phyloP scores from a whole-genome alignment of 2,888 invertebrate species.

The Schrankia costaestrigalis region DNA sequence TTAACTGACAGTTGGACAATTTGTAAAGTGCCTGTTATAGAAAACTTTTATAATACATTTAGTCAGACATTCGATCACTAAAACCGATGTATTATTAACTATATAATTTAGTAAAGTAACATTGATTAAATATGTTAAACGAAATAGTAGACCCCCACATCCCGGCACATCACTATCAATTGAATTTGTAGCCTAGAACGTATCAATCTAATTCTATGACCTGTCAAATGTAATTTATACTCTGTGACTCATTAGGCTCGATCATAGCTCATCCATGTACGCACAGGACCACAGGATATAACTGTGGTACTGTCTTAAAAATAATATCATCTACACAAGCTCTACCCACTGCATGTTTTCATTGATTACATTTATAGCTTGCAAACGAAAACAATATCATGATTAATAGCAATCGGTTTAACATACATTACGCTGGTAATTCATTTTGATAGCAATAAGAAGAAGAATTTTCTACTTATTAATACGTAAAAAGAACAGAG shows the following conservation, averaged over 20 bases:
- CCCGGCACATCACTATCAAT: slow-evolving; percentile 69
- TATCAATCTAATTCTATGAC: slow-evolving; percentile 65
- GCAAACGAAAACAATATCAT: slow-evolving; percentile 21
- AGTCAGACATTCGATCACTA: neutral
- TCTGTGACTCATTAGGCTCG: slow-evolving; percentile 34
- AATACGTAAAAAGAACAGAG: too few species aligned
- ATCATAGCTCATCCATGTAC: slow-evolving; percentile 11
- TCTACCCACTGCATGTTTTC: slow-evolving; percentile 23
- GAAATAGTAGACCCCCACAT: slow-evolving; percentile 73
- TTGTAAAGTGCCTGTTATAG: too few species aligned
- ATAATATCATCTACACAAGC: slow-evolving; percentile 17
- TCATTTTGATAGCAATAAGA: too few species aligned
- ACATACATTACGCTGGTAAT: too few species aligned
- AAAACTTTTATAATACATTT: too few species aligned
- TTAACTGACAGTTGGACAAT: too few species aligned
- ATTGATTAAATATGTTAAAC: slow-evolving; percentile 34
- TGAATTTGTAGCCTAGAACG: slow-evolving; percentile 66
- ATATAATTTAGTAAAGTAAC: neutral
- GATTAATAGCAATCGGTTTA: slow-evolving; percentile 18
- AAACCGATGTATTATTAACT: neutral
- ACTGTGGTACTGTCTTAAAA: slow-evolving; percentile 23
- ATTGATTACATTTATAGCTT: slow-evolving; percentile 18
- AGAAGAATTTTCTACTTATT: too few species aligned
- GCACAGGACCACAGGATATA: slow-evolving; percentile 16
- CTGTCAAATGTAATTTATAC: slow-evolving; percentile 70